Evolutionary conservation across 2,888 invertebrate genomes (phyloP).

Genomic region (Apamea anceps): DNA sequence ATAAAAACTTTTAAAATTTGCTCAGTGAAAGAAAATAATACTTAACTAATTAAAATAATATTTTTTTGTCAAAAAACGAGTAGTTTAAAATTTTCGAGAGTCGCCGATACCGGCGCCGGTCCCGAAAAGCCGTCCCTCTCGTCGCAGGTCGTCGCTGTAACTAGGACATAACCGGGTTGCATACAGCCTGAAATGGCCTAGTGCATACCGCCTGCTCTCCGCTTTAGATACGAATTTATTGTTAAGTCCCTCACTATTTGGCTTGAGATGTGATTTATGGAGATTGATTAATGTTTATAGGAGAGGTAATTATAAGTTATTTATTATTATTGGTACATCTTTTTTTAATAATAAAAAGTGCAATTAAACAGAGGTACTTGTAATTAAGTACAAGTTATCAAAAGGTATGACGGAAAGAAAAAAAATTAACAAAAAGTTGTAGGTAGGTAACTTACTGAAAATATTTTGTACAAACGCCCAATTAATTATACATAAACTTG

Average conservation of each 20-base stretch:
- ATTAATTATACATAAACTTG: background rate
- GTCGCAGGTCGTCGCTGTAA: slow-evolving; percentile 34
- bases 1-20: too few relatives aligned
- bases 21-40: background rate
- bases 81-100: background rate
- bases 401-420: background rate
- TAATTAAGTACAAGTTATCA: background rate
- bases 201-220: slow-evolving; percentile 26
- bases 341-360: background rate
- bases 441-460: too few relatives aligned
- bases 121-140: slow-evolving; percentile 32
- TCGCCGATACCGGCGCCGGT: background rate
- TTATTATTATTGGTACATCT: background rate
- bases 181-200: slow-evolving; percentile 16
- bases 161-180: slow-evolving; percentile 43
- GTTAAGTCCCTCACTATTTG: background rate
- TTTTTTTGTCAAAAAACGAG: background rate
- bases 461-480: background rate
- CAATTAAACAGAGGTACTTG: background rate
- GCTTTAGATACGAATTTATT: background rate
- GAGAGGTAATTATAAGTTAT: background rate
- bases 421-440: background rate
- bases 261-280: background rate
- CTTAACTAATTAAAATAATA: background rate
- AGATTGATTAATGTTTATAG: background rate